phyloP scores from a whole-genome alignment of 1,140 invertebrate genomes.

The Uloborus diversus region DNA sequence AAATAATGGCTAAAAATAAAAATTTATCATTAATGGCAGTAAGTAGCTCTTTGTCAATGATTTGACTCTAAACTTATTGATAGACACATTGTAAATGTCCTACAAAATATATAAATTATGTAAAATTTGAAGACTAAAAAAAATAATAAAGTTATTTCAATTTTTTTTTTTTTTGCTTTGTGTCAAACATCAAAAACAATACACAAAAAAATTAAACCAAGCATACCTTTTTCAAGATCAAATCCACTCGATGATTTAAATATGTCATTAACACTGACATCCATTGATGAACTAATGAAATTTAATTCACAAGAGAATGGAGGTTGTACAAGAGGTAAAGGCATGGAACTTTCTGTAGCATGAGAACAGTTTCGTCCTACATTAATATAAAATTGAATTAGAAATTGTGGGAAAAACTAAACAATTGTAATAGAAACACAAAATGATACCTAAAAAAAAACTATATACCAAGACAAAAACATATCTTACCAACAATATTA shows the following conservation, averaged over 20 bases:
- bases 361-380: slow-evolving; percentile 40
- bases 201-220: too few species aligned
- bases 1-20: too few species aligned
- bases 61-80: too few species aligned
- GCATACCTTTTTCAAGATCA: slow-evolving; percentile 55
- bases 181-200: too few species aligned
- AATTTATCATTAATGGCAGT: too few species aligned
- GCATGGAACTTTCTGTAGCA: slow-evolving; percentile 30
- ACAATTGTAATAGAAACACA: background rate
- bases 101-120: too few species aligned
- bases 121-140: too few species aligned
- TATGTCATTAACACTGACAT: slow-evolving; percentile 36
- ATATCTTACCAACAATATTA: slow-evolving; percentile 42
- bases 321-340: slow-evolving; percentile 25
- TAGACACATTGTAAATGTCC: too few species aligned
- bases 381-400: background rate
- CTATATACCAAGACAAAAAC: too few species aligned
- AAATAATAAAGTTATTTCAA: too few species aligned
- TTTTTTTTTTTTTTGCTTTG: too few species aligned
- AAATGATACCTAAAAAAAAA: background rate
- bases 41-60: too few species aligned
- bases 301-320: slow-evolving; percentile 46
- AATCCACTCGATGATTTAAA: slow-evolving; percentile 41
- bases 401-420: background rate
- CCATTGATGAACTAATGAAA: slow-evolving; percentile 33